A percentile compares a stretch with the other conserved stretches of the same genome.
Conservation (phyloP, 2,113 vertebrate species). For the Callaeas wilsoni region DNA sequence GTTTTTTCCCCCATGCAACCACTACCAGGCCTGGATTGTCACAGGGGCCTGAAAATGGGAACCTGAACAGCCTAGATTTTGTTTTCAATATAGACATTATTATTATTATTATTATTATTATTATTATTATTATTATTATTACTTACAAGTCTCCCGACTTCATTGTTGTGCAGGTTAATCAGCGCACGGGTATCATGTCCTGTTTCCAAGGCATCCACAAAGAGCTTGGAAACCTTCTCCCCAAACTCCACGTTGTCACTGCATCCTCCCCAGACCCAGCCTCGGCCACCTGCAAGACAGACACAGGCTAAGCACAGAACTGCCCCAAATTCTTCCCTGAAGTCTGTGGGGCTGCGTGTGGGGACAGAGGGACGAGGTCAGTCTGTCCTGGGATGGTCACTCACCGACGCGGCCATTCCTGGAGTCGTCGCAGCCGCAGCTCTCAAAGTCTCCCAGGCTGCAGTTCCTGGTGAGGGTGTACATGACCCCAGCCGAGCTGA, state of each 20-base stretch:
- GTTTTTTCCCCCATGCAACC: not conserved
- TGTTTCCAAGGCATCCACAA: slow-evolving; percentile 91
- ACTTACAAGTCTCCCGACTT: slow-evolving; percentile 89
- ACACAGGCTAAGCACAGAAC: not conserved
- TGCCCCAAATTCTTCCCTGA: not conserved
- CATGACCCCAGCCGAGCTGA: slow-evolving; percentile 95
- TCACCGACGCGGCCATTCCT: slow-evolving; percentile 86
- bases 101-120: not conserved
- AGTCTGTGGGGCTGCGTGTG: fast-evolving
- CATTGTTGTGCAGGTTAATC: slow-evolving; percentile 96
- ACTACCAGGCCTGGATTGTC: not conserved
- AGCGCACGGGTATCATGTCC: slow-evolving; percentile 89
- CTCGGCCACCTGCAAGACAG: slow-evolving; percentile 81
- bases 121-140: not conserved
- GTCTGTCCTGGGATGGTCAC: fast-evolving
- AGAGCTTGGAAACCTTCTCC: slow-evolving; percentile 90
- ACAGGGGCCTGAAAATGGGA: not conserved
- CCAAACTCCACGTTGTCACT: slow-evolving; percentile 95
- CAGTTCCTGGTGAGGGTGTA: slow-evolving; percentile 95
- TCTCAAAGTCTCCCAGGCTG: slow-evolving; percentile 94
- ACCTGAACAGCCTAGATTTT: not conserved
- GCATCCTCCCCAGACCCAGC: slow-evolving; percentile 98
- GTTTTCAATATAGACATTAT: not conserved
- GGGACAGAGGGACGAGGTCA: not conserved
- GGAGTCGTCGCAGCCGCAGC: slow-evolving; percentile 93